Evolutionary conservation across 2,888 invertebrate species (phyloP), one percentile per base, ranked within the genome.

Genomic region (Habrosyne pyritoides): DNA sequence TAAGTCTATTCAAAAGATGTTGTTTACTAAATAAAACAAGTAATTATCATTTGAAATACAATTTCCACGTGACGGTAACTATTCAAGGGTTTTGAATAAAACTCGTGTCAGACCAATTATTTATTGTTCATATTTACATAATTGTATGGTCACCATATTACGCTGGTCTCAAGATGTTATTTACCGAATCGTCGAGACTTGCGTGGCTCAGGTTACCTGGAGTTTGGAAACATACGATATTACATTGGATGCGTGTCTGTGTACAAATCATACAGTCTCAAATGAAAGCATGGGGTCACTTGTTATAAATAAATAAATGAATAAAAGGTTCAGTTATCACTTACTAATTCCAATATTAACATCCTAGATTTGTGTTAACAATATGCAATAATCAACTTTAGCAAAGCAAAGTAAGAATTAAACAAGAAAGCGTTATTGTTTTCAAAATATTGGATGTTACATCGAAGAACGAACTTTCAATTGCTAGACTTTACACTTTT

Each of bases 151-250:
- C 61, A 64, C 66, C 55, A 50, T 53, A 59, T 50, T 14, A 48
- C 21, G 54, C 47, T 47, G 57, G 63, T 66, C 68, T 67, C 63
- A 58, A 71, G 70, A 73, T 65, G 74, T 72, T 79, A 77, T 79
- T 78, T 79, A 74, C 69, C 63, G 67, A 75, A 76, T 66, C 68
- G 68, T 67, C 69, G 62, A 59, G 57, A 66, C 71, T 68, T 54
- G 61, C 67, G 49, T 59, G 56, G 64, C 60, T 68, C 68, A 55
- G 66, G 69, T 69, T 74, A 73, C 71, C 71, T 72, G 59, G n/a
- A 2, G 8, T 47, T 18, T 53, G 58, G 26, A 59, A 61, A 60
- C 55, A 59, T 21, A 52, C 36, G 62, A 18, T 7, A n/a, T 14
- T 14, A n/a, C 52, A 47, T n/a, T 33, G 28, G 53, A 21, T 55